Evolutionary conservation across 2,888 invertebrate species (phyloP), one percentile per base, ranked within the genome.

Genomic region (Acrobasis repandana): DNA sequence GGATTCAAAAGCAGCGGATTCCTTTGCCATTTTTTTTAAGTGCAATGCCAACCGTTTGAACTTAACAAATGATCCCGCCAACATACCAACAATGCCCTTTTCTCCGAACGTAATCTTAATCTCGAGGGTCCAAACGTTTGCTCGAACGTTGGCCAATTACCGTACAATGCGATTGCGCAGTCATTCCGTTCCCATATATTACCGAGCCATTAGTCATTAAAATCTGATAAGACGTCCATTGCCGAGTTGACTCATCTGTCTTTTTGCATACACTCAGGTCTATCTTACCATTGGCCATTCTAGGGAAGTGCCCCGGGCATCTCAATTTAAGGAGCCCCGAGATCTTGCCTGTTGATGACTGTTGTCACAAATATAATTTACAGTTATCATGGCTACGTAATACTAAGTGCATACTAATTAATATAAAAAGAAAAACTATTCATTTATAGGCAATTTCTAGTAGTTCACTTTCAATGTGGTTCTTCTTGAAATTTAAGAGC

Each of bases 211-310:
- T 83, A 84, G 75, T 84, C 83, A 82, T 79, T 72, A 71, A 64
- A 60, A 83, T 83, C 83, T 72, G 85, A 85, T 86, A 83, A 79
- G 67, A 65, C 61, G 62, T 72, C 72, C 75, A 74, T 71, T 76
- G 74, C 69, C 65, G 60, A 60, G 75, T 77, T 81, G 82, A 80
- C 67, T 83, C 83, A 84, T 78, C 73, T 65, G 73, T 74, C 76
- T 80, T 83, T 85, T 84, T 82, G 82, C 83, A 80, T 80, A 73
- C 43, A 43, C 43, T 43, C 43, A 43, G 43, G 6, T 6, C 43
- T n/a, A 14, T 43, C 43, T 43, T n/a, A 14, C n/a, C 43, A n/a
- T 43, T 43, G 3, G 43, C 14, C 43, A n/a, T 0, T 43, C 14
- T 43, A 43, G 14, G 1, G 14, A 43, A 43, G 43, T 43, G 43